A percentile compares a stretch with the other conserved stretches of the same genome.
These are phyloP conservation scores for Diadema setosum DNA, from an alignment of 35 echinoderm and acorn worm genomes.

Conservation along the genomic window DNA sequence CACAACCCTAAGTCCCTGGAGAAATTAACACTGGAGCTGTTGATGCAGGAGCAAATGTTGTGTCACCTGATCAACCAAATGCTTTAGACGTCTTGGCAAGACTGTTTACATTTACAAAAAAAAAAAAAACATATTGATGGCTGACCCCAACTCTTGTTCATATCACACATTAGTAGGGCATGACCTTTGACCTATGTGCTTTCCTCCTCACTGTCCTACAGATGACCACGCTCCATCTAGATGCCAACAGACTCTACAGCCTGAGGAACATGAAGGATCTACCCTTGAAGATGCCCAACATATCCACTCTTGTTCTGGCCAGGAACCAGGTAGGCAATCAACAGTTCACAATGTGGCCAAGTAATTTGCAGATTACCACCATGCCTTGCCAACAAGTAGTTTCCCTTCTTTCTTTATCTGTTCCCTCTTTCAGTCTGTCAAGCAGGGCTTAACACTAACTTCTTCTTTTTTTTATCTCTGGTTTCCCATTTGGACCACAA, in stretches of 20 bases:
- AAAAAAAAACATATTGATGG: not conserved
- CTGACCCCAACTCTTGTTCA: not conserved
- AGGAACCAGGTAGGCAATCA: conserved; percentile 18
- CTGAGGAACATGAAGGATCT: conserved; percentile 19
- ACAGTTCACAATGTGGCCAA: too few species aligned
- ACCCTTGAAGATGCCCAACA: conserved; percentile 14
- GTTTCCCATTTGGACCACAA: too few species aligned
- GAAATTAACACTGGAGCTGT: too few species aligned
- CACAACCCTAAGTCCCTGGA: too few species aligned
- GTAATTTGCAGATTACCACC: too few species aligned
- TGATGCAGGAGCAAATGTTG: too few species aligned
- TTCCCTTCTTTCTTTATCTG: too few species aligned
- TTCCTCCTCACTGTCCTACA: not conserved
- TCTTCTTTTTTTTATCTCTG: too few species aligned
- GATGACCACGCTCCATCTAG: conserved; percentile 5
- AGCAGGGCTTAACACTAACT: too few species aligned
- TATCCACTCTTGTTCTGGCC: conserved; percentile 9
- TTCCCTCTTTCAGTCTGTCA: too few species aligned
- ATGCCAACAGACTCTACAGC: conserved; percentile 19
- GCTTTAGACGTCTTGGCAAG: not conserved
- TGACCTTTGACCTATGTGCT: not conserved
- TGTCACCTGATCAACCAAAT: not conserved
- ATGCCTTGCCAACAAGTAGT: too few species aligned
- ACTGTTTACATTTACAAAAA: not conserved
- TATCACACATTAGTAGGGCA: not conserved